Percentiles rank a stretch among this genome's conserved stretches.
These are phyloP conservation scores for Hyperoodon ampullatus DNA, from an alignment of 2,113 vertebrate genomes.

Conservation along the genomic window DNA sequence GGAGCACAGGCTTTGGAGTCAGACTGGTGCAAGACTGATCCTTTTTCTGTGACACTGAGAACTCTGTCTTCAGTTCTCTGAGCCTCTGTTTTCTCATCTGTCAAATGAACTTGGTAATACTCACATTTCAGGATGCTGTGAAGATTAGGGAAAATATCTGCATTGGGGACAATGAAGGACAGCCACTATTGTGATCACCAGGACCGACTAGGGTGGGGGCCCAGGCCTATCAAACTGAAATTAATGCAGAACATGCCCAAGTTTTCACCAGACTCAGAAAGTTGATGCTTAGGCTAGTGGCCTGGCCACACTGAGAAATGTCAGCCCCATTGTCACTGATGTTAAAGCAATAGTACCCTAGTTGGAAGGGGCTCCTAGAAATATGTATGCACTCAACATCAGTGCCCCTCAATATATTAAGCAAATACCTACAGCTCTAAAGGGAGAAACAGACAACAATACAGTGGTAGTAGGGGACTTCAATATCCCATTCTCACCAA, in stretches of 20 bases:
- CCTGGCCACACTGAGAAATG: not conserved
- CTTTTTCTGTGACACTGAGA: not conserved
- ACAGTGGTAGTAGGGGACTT: not conserved
- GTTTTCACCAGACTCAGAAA: not conserved
- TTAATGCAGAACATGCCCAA: too few relatives aligned
- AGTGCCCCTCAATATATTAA: not conserved
- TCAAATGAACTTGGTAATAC: not conserved
- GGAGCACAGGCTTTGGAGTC: not conserved
- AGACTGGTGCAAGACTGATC: not conserved
- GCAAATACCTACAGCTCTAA: not conserved
- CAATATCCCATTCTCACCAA: not conserved
- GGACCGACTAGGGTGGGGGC: too few relatives aligned
- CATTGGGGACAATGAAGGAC: not conserved
- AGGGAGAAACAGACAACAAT: not conserved
- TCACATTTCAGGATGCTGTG: not conserved
- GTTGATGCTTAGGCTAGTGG: not conserved
- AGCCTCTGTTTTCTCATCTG: not conserved
- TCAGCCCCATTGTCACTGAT: not conserved
- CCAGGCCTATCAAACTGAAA: not conserved
- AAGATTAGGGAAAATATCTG: not conserved
- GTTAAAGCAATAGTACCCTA: not conserved
- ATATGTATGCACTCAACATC: not conserved
- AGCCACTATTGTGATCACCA: not conserved
- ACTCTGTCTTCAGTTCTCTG: not conserved
- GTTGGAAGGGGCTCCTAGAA: not conserved